phyloP scores from a whole-genome alignment of 2,888 invertebrate genomes.

The Syrista parreyssii region DNA sequence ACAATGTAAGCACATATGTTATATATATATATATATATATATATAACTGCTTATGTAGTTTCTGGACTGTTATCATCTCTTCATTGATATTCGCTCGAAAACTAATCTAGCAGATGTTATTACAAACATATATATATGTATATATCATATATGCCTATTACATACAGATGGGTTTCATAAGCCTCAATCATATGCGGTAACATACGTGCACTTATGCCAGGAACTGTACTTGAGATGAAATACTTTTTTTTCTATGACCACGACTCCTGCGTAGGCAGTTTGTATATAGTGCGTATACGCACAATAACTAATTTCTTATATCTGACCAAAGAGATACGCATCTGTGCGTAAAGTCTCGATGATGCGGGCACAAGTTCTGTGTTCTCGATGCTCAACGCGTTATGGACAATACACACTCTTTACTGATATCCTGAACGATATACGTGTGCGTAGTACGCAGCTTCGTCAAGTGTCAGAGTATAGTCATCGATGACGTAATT shows the following conservation, averaged over 20 bases:
- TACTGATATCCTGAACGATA: not conserved
- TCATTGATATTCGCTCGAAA: not conserved
- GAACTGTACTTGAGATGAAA: not conserved
- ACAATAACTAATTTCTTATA: conserved; percentile 27
- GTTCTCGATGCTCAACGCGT: not conserved
- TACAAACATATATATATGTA: not conserved
- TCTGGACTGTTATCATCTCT: not conserved
- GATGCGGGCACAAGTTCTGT: conserved; percentile 39
- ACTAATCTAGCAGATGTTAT: not conserved
- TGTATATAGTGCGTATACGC: not conserved
- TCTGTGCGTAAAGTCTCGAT: conserved; percentile 40
- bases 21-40: not conserved
- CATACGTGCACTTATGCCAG: not conserved
- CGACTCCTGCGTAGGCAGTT: not conserved
- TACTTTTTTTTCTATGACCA: not conserved
- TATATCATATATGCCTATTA: not conserved
- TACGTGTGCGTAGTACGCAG: not conserved
- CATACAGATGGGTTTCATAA: not conserved
- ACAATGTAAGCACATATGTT: not conserved
- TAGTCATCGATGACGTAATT: not conserved
- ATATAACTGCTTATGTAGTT: not conserved
- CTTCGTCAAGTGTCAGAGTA: not conserved
- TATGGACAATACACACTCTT: not conserved
- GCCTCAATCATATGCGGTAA: not conserved
- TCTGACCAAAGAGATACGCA: conserved; percentile 26